These are phyloP conservation scores for Ptychochromis oligacanthus DNA, from an alignment of 2,113 vertebrate species.

Conservation along the genomic window DNA sequence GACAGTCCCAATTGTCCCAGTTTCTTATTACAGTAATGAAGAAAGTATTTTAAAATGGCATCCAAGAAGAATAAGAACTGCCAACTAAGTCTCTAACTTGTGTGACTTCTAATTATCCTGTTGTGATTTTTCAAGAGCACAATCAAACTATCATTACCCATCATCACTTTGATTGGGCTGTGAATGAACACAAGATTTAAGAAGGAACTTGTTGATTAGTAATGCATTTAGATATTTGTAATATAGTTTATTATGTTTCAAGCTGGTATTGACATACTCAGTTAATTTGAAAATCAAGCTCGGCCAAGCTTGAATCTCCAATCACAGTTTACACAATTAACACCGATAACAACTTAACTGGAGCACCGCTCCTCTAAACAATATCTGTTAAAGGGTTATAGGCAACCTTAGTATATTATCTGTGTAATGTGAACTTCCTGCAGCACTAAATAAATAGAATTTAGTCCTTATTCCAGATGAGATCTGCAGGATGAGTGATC, in stretches of 20 bases:
- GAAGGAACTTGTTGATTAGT: background rate
- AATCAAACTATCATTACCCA: constrained; percentile 4
- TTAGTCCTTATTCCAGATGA: constrained; percentile 15
- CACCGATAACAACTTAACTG: background rate
- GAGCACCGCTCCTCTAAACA: background rate
- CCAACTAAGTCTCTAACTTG: background rate
- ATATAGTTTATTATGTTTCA: constrained; percentile 2
- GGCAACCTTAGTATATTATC: background rate
- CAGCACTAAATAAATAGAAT: constrained; percentile 46
- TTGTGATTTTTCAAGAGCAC: background rate
- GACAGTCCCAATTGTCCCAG: background rate
- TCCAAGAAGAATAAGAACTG: background rate
- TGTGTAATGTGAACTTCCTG: constrained; percentile 7
- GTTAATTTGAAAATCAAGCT: constrained; percentile 7
- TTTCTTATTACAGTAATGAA: background rate
- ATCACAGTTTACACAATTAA: constrained; percentile 7
- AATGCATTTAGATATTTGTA: background rate
- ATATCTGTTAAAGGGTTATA: background rate
- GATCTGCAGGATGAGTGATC: constrained; percentile 59
- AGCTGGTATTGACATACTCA: background rate
- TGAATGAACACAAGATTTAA: background rate
- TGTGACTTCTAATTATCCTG: background rate
- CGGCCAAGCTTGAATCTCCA: background rate
- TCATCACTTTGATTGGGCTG: constrained; percentile 8
- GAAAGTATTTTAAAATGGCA: background rate